phyloP scores from a whole-genome alignment of 2,113 vertebrate species.

The Lepus europaeus region DNA sequence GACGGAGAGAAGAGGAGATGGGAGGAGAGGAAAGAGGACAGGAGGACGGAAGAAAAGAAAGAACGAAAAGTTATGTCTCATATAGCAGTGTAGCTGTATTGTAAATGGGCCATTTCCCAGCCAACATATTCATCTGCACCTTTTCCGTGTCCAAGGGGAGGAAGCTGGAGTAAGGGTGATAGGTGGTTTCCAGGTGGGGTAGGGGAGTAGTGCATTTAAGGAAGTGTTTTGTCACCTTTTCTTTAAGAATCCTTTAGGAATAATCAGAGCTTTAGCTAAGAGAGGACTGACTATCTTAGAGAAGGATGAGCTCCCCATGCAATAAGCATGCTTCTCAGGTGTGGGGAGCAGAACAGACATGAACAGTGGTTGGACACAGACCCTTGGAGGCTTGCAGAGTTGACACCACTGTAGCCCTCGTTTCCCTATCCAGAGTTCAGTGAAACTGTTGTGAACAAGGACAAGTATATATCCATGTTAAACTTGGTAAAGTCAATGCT shows the following conservation, averaged over 20 bases:
- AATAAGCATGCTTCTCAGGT: neutral
- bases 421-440: neutral
- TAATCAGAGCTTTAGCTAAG: neutral
- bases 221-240: neutral
- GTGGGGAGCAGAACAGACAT: neutral
- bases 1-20: neutral
- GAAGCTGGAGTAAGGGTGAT: neutral
- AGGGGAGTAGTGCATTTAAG: neutral
- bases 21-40: neutral
- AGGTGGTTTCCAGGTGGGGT: neutral
- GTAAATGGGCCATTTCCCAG: neutral
- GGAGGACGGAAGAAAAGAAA: neutral
- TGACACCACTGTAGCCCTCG: neutral
- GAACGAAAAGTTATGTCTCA: neutral
- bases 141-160: neutral
- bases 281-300: neutral
- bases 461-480: neutral
- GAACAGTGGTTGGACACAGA: neutral
- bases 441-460: neutral
- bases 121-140: neutral
- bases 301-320: neutral
- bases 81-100: neutral
- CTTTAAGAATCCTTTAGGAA: neutral
- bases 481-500: neutral
- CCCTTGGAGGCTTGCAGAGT: neutral